Percentiles rank a stretch among this genome's conserved stretches.
Evolutionary conservation across 2,888 invertebrate species (phyloP).

Genomic region (Eudemis profundana): DNA sequence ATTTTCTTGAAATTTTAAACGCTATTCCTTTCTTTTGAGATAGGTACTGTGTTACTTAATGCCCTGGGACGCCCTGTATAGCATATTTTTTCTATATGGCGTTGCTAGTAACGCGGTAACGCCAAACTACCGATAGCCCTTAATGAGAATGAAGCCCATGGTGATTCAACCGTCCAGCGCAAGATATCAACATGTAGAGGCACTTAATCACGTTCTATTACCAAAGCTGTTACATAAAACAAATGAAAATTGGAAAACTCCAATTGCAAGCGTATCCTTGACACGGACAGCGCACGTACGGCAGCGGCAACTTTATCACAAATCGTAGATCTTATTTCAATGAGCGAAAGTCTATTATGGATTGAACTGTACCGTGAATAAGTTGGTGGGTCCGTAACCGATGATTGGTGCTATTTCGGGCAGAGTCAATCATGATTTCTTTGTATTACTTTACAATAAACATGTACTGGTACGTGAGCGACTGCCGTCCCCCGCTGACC

Average conservation of each 20-base stretch:
- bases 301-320: neutral
- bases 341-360: neutral
- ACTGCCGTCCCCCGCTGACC: constrained; percentile 63
- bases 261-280: constrained; percentile 61
- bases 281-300: constrained; percentile 52
- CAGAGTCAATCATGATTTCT: constrained; percentile 63
- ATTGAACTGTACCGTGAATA: neutral
- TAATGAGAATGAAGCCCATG: neutral
- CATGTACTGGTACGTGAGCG: constrained; percentile 59
- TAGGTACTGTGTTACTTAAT: no score
- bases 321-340: constrained; percentile 12
- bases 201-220: constrained; percentile 12
- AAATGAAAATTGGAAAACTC: constrained; percentile 43
- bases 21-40: no score
- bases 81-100: no score
- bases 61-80: no score
- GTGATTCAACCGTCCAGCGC: neutral
- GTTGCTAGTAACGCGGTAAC: no score
- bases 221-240: constrained; percentile 31
- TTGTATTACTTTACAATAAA: constrained; percentile 60
- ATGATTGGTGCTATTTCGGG: constrained; percentile 62
- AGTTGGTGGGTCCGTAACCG: constrained; percentile 41
- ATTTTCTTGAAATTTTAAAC: no score
- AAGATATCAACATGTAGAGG: neutral
- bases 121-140: no score